Conservation (phyloP, 2,113 vertebrate species). For the Tretioscincus oriximinensis region DNA sequence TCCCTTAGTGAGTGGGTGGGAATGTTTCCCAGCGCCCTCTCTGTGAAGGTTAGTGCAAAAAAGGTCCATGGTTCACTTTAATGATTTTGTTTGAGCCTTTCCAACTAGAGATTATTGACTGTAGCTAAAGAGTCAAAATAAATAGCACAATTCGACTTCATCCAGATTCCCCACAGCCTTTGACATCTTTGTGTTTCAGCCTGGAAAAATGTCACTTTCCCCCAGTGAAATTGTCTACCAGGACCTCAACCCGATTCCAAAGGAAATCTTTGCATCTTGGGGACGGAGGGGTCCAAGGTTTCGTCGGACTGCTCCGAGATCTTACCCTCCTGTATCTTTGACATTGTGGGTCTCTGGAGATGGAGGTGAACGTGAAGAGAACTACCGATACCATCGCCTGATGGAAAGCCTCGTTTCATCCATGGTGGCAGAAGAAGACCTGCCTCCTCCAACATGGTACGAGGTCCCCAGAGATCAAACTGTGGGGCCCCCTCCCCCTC, state of each 20-base stretch:
- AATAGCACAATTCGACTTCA: no score
- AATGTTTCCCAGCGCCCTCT: no score
- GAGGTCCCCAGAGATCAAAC: neutral
- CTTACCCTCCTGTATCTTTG: neutral
- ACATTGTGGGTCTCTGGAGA: conserved; percentile 28
- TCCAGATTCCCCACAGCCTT: neutral
- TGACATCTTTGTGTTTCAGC: conserved; percentile 8
- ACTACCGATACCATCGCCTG: conserved; percentile 26
- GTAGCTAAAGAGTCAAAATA: no score
- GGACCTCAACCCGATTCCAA: neutral
- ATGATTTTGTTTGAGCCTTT: no score
- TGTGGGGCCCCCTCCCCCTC: neutral
- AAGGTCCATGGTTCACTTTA: no score
- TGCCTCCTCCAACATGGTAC: neutral
- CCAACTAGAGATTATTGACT: no score
- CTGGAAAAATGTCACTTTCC: neutral
- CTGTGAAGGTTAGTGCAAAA: no score
- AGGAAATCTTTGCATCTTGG: neutral
- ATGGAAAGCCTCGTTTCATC: conserved; percentile 18
- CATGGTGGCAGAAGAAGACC: neutral
- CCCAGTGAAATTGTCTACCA: neutral
- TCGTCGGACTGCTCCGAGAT: neutral
- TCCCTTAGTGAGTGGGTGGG: no score
- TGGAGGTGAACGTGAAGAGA: conserved; percentile 27
- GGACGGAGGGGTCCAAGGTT: neutral